Evolutionary conservation across 1,140 invertebrate species (phyloP), one percentile per base, ranked within the genome.

Genomic region (Heliconius eleuchia): DNA sequence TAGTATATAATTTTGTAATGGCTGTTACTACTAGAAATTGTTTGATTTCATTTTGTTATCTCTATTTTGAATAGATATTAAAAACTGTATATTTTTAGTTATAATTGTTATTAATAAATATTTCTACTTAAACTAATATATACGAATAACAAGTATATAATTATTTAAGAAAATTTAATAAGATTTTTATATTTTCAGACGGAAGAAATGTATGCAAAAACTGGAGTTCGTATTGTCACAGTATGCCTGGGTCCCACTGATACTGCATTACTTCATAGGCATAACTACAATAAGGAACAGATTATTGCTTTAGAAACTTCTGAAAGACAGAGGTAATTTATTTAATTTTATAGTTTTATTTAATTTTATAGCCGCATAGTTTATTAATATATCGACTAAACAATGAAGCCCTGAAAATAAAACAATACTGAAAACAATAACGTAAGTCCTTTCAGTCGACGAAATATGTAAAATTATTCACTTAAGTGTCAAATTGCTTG

Each of bases 231-330:
- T 2, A 88, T 95, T 70, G 80, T 95, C 39, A 91, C 91, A 11
- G 88, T 95, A 6, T 95, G 95, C 80, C 90, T 95, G 6, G 95
- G 95, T 1, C 89, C 92, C 8, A 95, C 95, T 1, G 92, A 95
- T 82, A 95, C 95, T 1, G 91, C 88, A 2, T 84, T 93, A 19
- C 76, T 93, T 27, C 85, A 91, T 71, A 88, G 87, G 81, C 85
- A 87, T 55, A 87, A 88, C 71, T 87, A 87, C n/a, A 81, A 86
- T 46, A 88, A 88, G 81, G 85, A 88, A 71, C 80, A 84, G 42
- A 80, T 78, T 46, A 66, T 91, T 7, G 83, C 85, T 13, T 84
- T 85, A 46, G 80, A 87, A 18, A 82, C 78, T 23, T 71, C 87
- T 13, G 87, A 88, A 50, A 89, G 86, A 39, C 92, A 93, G 81